Conservation (phyloP, 2,888 invertebrate genomes). For the Drosophila greeni region DNA sequence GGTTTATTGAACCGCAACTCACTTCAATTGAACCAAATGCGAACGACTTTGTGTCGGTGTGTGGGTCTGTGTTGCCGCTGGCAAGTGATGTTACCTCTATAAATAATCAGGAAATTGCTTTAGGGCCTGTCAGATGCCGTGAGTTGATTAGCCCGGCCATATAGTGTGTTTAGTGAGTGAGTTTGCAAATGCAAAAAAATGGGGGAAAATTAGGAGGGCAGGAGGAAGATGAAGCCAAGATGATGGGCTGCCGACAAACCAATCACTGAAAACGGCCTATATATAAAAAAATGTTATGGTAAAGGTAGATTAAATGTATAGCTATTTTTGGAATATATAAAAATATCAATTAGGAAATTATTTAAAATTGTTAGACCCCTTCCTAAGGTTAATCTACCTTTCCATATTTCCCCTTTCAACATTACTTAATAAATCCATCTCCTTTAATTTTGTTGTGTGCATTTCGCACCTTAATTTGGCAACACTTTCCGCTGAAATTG, state of each 20-base stretch:
- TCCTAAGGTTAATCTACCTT: too few relatives aligned
- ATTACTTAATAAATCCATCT: not conserved
- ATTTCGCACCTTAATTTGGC: slow-evolving; percentile 27
- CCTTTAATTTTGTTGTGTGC: not conserved
- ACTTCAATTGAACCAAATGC: slow-evolving; percentile 52
- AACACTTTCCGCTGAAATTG: slow-evolving; percentile 53
- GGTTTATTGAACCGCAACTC: slow-evolving; percentile 66
- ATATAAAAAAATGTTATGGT: slow-evolving; percentile 3
- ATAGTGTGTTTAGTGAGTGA: slow-evolving; percentile 54
- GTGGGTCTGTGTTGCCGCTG: slow-evolving; percentile 56
- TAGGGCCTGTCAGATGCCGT: slow-evolving; percentile 63
- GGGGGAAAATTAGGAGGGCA: slow-evolving; percentile 30
- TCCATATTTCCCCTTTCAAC: not conserved
- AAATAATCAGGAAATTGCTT: slow-evolving; percentile 69
- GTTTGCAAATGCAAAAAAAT: slow-evolving; percentile 37
- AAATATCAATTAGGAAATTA: not conserved
- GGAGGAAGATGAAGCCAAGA: slow-evolving; percentile 2
- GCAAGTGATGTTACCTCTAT: slow-evolving; percentile 68
- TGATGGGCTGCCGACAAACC: slow-evolving; percentile 11
- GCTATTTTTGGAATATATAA: not conserved
- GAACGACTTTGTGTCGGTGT: too few relatives aligned
- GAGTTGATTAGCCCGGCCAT: slow-evolving; percentile 63
- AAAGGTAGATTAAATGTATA: not conserved
- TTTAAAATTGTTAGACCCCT: too few relatives aligned
- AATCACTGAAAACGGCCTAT: slow-evolving; percentile 11